Evolutionary conservation across 2,113 vertebrate genomes (phyloP), one percentile per base, ranked within the genome.

Genomic region (Cynopterus brachyotis): DNA sequence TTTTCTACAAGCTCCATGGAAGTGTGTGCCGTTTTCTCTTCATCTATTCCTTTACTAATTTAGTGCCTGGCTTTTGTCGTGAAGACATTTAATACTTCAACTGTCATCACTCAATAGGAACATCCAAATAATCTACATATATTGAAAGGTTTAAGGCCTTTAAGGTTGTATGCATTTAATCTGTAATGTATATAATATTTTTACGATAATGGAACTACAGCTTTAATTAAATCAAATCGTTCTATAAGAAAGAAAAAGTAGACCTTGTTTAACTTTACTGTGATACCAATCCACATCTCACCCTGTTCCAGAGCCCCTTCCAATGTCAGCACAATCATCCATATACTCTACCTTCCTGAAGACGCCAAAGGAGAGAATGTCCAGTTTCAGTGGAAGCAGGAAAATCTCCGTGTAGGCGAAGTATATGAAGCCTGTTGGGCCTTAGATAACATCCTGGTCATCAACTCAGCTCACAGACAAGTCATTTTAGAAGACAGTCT

Each of bases 371-470:
- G 98, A 0, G 99, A 99, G 50, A 99, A 98, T 0, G 69, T 99
- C 76, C 99, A 99, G 86, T 98, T 99, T 92, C 99, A 99, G 91
- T 99, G 99, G 99, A 99, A 99, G 95, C 99, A 99, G 97, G 99
- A 99, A 94, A 98, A 98, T 40, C 98, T 99, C 24, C 97, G 37
- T 1, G 98, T 97, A 76, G 99, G 99, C 1, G 99, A 99, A 89
- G 99, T 99, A 6, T 99, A 99, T 66, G 99, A 99, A 98, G 99
- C 99, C 86, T 99, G 99, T 97, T 99, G 99, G 99, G 99, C 99
- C 11, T 96, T 99, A 83, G 99, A 99, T 97, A 99, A 99, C 7
- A 96, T 99, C 76, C 98, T 99, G 89, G 98, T 99, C 97, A 99
- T 99, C 97, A 99, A 99, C 94, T 98, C 99, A 57, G 99, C 99